These are phyloP conservation scores for Agrotis exclamationis DNA, from an alignment of 2,888 invertebrate genomes.

Conservation along the genomic window DNA sequence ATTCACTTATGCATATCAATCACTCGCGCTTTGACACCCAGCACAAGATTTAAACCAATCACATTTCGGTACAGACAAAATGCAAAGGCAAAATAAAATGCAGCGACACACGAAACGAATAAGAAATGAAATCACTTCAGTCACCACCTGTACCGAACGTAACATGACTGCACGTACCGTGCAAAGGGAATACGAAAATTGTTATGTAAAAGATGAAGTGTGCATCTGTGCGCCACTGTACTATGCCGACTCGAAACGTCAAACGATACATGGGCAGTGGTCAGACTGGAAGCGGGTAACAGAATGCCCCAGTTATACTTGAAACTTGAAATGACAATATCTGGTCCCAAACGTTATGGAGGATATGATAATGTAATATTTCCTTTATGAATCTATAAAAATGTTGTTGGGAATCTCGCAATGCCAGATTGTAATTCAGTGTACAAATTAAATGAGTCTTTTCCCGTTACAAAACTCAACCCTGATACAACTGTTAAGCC, in stretches of 20 bases:
- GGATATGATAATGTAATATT: too few species aligned
- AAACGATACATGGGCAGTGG: slow-evolving; percentile 38
- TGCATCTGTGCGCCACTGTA: slow-evolving; percentile 62
- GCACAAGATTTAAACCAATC: slow-evolving; percentile 9
- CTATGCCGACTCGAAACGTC: slow-evolving; percentile 34
- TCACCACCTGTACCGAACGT: slow-evolving; percentile 44
- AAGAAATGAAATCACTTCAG: slow-evolving; percentile 49
- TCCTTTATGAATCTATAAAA: too few species aligned
- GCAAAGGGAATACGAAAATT: slow-evolving; percentile 64
- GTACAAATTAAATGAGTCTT: too few species aligned
- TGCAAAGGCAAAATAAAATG: slow-evolving; percentile 25
- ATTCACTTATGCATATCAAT: neutral
- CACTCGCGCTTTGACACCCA: neutral
- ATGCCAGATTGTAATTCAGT: too few species aligned
- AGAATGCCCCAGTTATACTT: neutral
- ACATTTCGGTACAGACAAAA: slow-evolving; percentile 9
- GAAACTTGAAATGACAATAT: too few species aligned
- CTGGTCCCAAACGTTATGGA: too few species aligned
- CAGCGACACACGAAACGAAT: slow-evolving; percentile 30
- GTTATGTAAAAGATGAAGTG: slow-evolving; percentile 60
- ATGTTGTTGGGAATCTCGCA: too few species aligned
- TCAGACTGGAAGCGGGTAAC: slow-evolving; percentile 18
- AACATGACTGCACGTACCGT: slow-evolving; percentile 45
- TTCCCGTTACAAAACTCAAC: too few species aligned
- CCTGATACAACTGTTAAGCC: too few species aligned